Conservation (phyloP, 2,888 invertebrate genomes). For the Deroplatys truncata region DNA sequence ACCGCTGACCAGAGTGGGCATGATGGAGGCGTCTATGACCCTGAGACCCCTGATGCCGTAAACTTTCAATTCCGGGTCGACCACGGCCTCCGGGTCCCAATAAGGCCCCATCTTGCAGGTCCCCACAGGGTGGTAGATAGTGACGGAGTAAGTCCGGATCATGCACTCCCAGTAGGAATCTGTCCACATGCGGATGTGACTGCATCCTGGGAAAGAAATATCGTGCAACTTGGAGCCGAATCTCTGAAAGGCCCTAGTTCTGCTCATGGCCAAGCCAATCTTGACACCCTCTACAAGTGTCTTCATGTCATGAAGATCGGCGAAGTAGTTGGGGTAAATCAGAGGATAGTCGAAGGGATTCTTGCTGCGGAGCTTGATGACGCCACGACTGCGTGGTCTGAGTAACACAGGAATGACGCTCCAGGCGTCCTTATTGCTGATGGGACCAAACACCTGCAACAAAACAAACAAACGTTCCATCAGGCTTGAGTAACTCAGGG, state of each 20-base stretch:
- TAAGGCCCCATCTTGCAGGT: slow-evolving; percentile 88
- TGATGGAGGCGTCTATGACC: slow-evolving; percentile 81
- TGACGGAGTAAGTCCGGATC: slow-evolving; percentile 76
- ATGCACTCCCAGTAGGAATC: slow-evolving; percentile 85
- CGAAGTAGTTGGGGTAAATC: slow-evolving; percentile 88
- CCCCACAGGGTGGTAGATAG: slow-evolving; percentile 82
- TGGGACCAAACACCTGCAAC: slow-evolving; percentile 60
- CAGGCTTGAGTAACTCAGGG: too few relatives aligned
- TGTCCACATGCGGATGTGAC: slow-evolving; percentile 60
- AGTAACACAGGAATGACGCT: slow-evolving; percentile 80
- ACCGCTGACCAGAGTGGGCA: slow-evolving; percentile 80
- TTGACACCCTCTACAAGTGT: slow-evolving; percentile 82
- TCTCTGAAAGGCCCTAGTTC: slow-evolving; percentile 58
- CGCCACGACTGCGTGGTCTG: slow-evolving; percentile 79
- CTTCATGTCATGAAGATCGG: slow-evolving; percentile 73
- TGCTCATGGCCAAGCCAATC: slow-evolving; percentile 74
- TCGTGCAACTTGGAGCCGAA: slow-evolving; percentile 69
- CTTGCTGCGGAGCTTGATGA: slow-evolving; percentile 72
- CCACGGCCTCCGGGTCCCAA: slow-evolving; percentile 79
- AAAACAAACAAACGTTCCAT: slow-evolving; percentile 43
- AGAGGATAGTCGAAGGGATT: slow-evolving; percentile 86
- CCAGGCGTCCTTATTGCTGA: slow-evolving; percentile 75
- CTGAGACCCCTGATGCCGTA: slow-evolving; percentile 75
- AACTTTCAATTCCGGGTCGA: slow-evolving; percentile 59
- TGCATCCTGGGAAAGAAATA: slow-evolving; percentile 73